These are phyloP conservation scores for Acleris literana DNA, from an alignment of 2,888 invertebrate genomes.

Conservation along the genomic window DNA sequence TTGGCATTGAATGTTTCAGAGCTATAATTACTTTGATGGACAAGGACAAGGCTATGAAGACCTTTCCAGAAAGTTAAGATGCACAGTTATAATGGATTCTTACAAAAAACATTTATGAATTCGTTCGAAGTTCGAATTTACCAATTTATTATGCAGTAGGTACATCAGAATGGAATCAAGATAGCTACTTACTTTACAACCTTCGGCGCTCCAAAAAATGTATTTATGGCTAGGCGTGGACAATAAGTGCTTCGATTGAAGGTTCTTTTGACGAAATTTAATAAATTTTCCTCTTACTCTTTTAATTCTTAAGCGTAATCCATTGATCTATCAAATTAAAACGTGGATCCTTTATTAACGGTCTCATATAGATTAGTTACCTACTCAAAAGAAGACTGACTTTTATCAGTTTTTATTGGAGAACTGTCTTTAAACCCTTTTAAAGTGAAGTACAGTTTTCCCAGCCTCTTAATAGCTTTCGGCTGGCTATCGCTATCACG, in stretches of 20 bases:
- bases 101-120: background rate
- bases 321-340: background rate
- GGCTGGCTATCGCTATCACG: too few species aligned
- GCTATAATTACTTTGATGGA: too few species aligned
- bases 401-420: too few species aligned
- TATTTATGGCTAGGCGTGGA: constrained; percentile 26
- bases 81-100: too few species aligned
- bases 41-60: too few species aligned
- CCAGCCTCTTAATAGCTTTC: too few species aligned
- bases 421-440: too few species aligned
- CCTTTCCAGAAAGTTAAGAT: too few species aligned
- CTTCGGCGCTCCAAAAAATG: constrained; percentile 23
- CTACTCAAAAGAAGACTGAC: too few species aligned
- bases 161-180: constrained; percentile 6
- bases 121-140: constrained; percentile 3
- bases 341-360: background rate
- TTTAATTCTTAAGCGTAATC: background rate
- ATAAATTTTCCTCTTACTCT: constrained; percentile 7
- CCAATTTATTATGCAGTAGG: too few species aligned
- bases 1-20: too few species aligned
- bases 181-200: constrained; percentile 10
- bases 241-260: constrained; percentile 26
- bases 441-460: too few species aligned
- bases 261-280: constrained; percentile 15
- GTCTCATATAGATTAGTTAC: background rate